Base-by-base conservation (phyloP, 2,888 invertebrate species). In the Caenorhabditis sulstoni region DNA sequence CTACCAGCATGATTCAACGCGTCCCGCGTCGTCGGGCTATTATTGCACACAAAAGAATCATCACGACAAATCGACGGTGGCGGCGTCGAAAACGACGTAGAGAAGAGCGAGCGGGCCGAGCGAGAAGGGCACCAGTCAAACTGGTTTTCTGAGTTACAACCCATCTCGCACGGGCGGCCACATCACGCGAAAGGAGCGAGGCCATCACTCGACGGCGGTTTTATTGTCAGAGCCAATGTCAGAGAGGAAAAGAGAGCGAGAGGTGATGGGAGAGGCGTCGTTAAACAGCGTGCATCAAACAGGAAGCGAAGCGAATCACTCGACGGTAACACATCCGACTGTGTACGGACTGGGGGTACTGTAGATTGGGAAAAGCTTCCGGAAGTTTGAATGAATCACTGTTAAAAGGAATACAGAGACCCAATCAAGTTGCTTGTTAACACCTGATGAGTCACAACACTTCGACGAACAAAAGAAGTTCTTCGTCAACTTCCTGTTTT, bases 141-240 rank as follows among this genome's bases (percentile, higher is more conserved):
- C 71, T 71, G 62, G 71, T 71, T 71, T 71, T 67, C 71, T 57
- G 71, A 71, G 71, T 71, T 71, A 64, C 71, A 71, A 64, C 71
- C 57, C 70, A 50, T 39, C 47, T 47, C 45, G 57, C 23, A 47
- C 37, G 49, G 49, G 39, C 47, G 66, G 66, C 66, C 29, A 29
- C 29, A 66, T 55, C 47, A 67, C 50, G 47, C 16, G 18, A 7
- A 18, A 7, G 41, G 35, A 68, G 52, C 59, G 71, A 71, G 71
- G 57, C 64, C 71, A 64, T 70, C 62, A 39, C 55, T 16, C 29
- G 29, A 7, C 29, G 29, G 29, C 29, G 29, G 23, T 55, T 64
- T 57, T 49, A 70, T 70, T 70, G 70, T 61, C 45, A 61, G 70
- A 70, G 70, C 68, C 66, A 58, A 41, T 58, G 58, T 49, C 68